phyloP scores from a whole-genome alignment of 2,888 invertebrate genomes.

The Octodonta nipae region DNA sequence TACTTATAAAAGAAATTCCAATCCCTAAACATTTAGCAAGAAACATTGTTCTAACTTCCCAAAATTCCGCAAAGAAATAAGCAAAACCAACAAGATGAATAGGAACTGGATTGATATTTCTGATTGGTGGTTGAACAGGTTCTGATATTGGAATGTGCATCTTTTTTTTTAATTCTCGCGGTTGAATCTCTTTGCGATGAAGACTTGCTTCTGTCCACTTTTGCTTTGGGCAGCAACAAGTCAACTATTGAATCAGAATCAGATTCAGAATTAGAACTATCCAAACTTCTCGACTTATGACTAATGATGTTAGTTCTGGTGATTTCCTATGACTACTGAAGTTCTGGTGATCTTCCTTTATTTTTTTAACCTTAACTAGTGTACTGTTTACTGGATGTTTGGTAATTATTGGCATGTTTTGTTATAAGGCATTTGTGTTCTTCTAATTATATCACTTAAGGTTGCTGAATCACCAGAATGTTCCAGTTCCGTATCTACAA shows the following conservation, averaged over 20 bases:
- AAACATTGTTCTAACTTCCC: too few species aligned
- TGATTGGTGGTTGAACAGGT: too few species aligned
- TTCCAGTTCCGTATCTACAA: too few species aligned
- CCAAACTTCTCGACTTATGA: slow-evolving; percentile 9
- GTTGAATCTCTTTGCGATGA: slow-evolving; percentile 8
- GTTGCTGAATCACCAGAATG: slow-evolving; percentile 63
- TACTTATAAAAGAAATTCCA: too few species aligned
- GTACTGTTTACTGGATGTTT: slow-evolving; percentile 23
- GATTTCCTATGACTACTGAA: slow-evolving; percentile 16
- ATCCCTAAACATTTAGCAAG: too few species aligned
- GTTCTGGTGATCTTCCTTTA: slow-evolving; percentile 21
- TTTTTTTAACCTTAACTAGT: slow-evolving; percentile 19
- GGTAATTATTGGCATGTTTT: slow-evolving; percentile 24
- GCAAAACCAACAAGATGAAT: too few species aligned
- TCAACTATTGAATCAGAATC: slow-evolving; percentile 26
- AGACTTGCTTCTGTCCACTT: slow-evolving; percentile 7
- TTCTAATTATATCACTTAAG: slow-evolving; percentile 51
- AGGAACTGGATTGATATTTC: too few species aligned
- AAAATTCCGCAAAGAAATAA: too few species aligned
- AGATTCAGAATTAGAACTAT: slow-evolving; percentile 30
- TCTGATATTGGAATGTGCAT: too few species aligned
- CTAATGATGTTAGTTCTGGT: slow-evolving; percentile 10
- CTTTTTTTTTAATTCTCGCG: slow-evolving; percentile 13
- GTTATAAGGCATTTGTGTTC: slow-evolving; percentile 34
- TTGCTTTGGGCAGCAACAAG: slow-evolving; percentile 9